A percentile compares a stretch with the other conserved stretches of the same genome.
phyloP scores from a whole-genome alignment of 2,113 vertebrate genomes.

The Eudyptes chrysolophus region DNA sequence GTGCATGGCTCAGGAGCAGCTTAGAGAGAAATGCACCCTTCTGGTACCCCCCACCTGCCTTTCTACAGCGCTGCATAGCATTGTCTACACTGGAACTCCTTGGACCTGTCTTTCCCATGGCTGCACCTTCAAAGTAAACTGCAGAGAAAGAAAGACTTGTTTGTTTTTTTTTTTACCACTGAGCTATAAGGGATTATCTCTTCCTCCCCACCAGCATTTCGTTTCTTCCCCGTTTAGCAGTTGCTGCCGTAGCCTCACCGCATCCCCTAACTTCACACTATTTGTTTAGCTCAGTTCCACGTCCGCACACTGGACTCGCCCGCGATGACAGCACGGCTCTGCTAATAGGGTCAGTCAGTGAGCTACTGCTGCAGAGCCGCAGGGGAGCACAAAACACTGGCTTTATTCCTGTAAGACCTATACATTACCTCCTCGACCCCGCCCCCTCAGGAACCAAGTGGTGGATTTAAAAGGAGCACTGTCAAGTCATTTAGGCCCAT shows the following conservation, averaged over 20 bases:
- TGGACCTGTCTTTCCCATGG: not conserved
- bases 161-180: not conserved
- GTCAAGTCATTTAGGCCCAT: slow-evolving; percentile 54
- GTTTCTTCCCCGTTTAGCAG: not conserved
- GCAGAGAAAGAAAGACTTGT: not conserved
- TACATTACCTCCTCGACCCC: slow-evolving; percentile 23
- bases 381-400: slow-evolving; percentile 55
- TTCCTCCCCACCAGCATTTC: not conserved
- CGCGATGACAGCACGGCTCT: not conserved
- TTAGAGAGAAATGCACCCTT: not conserved
- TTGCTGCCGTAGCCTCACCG: accelerated
- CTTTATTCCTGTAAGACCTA: slow-evolving; percentile 61
- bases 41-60: not conserved
- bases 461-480: slow-evolving; percentile 47
- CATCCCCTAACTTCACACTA: not conserved
- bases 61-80: not conserved
- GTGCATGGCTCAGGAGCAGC: not conserved
- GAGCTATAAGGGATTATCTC: not conserved
- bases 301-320: not conserved
- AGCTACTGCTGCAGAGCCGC: slow-evolving; percentile 46
- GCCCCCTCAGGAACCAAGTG: slow-evolving; percentile 24
- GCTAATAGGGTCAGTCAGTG: slow-evolving; percentile 49
- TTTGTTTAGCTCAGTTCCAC: not conserved
- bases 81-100: not conserved
- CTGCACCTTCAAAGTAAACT: not conserved